These are phyloP conservation scores for Eleginops maclovinus DNA, from an alignment of 2,113 vertebrate species.

Conservation along the genomic window DNA sequence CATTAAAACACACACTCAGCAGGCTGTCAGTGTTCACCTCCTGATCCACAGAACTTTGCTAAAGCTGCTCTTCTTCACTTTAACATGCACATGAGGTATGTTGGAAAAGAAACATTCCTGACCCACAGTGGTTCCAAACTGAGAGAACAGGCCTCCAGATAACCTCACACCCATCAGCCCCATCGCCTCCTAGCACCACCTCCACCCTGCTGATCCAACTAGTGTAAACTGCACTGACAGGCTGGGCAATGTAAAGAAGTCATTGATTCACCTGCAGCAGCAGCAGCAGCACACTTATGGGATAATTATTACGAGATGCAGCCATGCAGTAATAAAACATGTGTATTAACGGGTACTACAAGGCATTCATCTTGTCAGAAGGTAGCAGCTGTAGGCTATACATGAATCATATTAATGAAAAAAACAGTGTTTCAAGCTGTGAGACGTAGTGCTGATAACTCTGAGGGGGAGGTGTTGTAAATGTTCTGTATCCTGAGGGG, in stretches of 20 bases:
- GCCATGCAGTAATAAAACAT: background rate
- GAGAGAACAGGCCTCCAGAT: constrained; percentile 27
- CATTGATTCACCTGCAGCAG: background rate
- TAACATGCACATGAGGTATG: constrained; percentile 32
- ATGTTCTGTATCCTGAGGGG: background rate
- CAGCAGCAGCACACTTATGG: no score
- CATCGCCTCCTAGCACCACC: constrained; percentile 63
- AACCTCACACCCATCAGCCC: constrained; percentile 35
- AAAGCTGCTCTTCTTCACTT: constrained; percentile 8
- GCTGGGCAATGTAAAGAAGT: background rate
- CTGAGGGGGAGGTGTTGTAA: background rate
- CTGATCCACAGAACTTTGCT: constrained; percentile 14
- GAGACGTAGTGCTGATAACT: background rate
- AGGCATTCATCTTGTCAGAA: background rate
- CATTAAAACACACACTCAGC: constrained; percentile 8
- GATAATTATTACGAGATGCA: background rate
- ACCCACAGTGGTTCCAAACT: constrained; percentile 11
- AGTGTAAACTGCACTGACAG: constrained; percentile 10
- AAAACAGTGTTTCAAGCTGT: background rate
- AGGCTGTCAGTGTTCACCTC: constrained; percentile 8
- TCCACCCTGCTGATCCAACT: constrained; percentile 30
- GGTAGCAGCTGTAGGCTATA: background rate
- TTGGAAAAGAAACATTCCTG: constrained; percentile 32
- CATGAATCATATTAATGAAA: background rate
- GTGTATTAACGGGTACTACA: background rate